Conservation (phyloP, 2,888 invertebrate species). For the Heteromurus nitidus region DNA sequence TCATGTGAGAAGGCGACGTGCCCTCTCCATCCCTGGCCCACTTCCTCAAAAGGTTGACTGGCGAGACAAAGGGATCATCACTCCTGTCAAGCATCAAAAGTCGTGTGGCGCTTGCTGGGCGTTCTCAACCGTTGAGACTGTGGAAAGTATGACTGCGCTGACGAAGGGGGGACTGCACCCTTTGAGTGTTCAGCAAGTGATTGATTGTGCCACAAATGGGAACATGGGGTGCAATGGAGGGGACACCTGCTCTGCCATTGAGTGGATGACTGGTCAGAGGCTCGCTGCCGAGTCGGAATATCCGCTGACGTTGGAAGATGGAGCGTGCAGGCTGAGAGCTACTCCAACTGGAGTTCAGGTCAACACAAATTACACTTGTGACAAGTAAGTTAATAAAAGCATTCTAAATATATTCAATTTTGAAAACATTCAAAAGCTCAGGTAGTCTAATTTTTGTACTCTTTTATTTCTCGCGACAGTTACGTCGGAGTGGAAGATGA, state of each 20-base stretch:
- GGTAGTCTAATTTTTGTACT: too few species aligned
- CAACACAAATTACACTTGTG: conserved; percentile 80
- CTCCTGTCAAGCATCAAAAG: conserved; percentile 83
- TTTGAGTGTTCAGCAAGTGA: conserved; percentile 86
- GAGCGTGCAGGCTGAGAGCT: conserved; percentile 56
- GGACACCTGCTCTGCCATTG: conserved; percentile 85
- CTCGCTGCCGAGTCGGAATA: conserved; percentile 70
- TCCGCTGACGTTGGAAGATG: conserved; percentile 71
- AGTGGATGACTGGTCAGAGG: conserved; percentile 80
- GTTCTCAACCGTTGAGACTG: conserved; percentile 84
- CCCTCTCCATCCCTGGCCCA: conserved; percentile 65
- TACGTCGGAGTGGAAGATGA: conserved; percentile 81
- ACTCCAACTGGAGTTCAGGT: conserved; percentile 76
- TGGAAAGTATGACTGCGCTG: conserved; percentile 86
- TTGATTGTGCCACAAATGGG: conserved; percentile 86
- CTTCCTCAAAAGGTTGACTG: conserved; percentile 79
- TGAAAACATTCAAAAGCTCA: too few species aligned
- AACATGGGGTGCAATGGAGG: conserved; percentile 88
- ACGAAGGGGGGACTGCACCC: conserved; percentile 79
- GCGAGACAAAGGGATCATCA: conserved; percentile 82
- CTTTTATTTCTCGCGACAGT: conserved; percentile 76
- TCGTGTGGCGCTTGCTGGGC: conserved; percentile 92
- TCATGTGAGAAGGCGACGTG: conserved; percentile 59
- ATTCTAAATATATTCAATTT: conserved; percentile 8
- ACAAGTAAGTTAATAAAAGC: conserved; percentile 79